Base-by-base conservation (phyloP, 2,113 vertebrate genomes). In the Vidua chalybeata region DNA sequence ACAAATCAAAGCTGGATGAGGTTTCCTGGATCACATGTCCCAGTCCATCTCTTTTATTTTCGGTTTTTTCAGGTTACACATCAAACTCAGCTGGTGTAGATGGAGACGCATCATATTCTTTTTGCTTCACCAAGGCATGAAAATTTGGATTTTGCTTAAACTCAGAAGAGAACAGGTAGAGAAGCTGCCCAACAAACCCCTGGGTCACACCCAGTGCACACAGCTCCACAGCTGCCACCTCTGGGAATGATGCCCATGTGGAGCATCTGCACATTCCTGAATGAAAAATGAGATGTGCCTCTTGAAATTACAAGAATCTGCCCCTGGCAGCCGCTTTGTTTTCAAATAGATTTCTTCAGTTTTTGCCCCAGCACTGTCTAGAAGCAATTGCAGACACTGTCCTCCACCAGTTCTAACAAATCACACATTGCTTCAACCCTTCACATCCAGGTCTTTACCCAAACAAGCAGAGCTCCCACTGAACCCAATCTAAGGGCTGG, bases 61-160 rank as follows among this genome's bases (percentile, higher is more conserved):
- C 0, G 0, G 1, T 28, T 26, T 54, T 22, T 68, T 27, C 24
- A 13, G 0, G 0, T 21, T 22, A 48, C 15, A 2, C 6, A 12
- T 6, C 15, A 46, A 80, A 15, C 24, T 58, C 67, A 67, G 73
- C 9, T 45, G 16, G 15, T 43, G 4, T 13, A 54, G 45, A 54
- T 0, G 4, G 28, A 69, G 19, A 33, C 3, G 13, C 14, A 39
- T 2, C n/a, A n/a, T 20, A 5, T 5, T 28, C 41, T 15, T 43
- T 66, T 41, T 46, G 7, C 33, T 74, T 63, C 64, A 63, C 7
- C 16, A 61, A 16, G 23, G 35, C 30, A 81, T 48, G 39, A 77
- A 80, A 84, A 63, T 11, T 1, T 22, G 5, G 41, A 26, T 64
- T 94, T 58, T 91, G 22, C 17, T 76, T 52, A 23, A 80, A 54